Evolutionary conservation across 2,797 vertebrate species (phyloP).

Genomic region (Acanthis flammea): DNA sequence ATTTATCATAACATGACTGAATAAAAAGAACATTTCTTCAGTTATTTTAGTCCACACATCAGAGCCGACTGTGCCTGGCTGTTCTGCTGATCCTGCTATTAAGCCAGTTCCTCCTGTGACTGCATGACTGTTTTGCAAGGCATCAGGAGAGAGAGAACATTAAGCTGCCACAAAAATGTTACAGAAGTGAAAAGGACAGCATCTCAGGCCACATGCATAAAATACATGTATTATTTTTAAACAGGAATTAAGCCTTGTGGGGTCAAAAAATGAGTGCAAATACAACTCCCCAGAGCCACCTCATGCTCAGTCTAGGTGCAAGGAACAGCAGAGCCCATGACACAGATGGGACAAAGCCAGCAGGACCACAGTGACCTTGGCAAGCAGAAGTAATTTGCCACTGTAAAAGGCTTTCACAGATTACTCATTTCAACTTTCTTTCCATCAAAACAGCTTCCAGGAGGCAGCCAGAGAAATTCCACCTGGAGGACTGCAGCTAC

Average conservation of each 20-base stretch:
- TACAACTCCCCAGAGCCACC: neutral
- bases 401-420: neutral
- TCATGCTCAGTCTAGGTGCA: neutral
- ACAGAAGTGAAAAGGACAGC: neutral
- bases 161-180: neutral
- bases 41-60: constrained; percentile 32
- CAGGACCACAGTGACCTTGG: constrained; percentile 14
- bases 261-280: neutral
- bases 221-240: neutral
- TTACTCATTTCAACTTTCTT: neutral
- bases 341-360: neutral
- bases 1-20: constrained; percentile 38
- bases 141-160: constrained; percentile 2
- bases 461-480: neutral
- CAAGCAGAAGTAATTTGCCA: neutral
- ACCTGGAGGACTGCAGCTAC: neutral
- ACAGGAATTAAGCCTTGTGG: neutral
- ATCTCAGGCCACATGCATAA: neutral
- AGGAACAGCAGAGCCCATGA: neutral
- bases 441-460: neutral
- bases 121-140: neutral
- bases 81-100: constrained; percentile 54
- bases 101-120: constrained; percentile 24
- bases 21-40: constrained; percentile 25
- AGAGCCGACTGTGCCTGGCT: neutral